phyloP scores from a whole-genome alignment of 2,888 invertebrate species.

The Orchesellides sinensis region DNA sequence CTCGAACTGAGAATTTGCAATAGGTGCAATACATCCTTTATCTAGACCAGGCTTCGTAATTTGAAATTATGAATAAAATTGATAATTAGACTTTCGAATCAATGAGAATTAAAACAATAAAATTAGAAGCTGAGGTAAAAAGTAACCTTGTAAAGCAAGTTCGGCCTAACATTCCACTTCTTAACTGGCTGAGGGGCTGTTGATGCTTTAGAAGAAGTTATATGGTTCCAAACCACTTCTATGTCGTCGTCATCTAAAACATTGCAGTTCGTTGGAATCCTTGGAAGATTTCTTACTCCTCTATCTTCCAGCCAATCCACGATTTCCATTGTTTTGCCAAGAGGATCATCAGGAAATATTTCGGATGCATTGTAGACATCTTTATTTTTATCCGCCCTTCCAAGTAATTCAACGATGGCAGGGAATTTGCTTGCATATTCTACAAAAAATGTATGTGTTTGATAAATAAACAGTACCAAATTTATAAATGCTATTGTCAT shows the following conservation, averaged over 20 bases:
- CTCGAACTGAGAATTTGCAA: constrained; percentile 82
- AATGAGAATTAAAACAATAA: too few relatives aligned
- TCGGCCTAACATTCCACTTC: constrained; percentile 61
- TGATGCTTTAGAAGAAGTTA: constrained; percentile 9
- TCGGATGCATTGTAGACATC: constrained; percentile 76
- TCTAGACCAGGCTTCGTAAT: constrained; percentile 74
- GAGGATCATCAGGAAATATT: constrained; percentile 75
- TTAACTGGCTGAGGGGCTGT: background rate
- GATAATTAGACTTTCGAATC: background rate
- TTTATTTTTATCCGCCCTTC: constrained; percentile 76
- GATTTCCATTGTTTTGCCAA: constrained; percentile 65
- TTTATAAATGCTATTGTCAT: background rate
- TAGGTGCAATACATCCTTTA: constrained; percentile 81
- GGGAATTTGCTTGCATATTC: constrained; percentile 86
- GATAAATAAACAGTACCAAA: background rate
- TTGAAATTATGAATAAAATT: background rate
- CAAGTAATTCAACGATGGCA: constrained; percentile 83
- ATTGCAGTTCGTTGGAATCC: constrained; percentile 71
- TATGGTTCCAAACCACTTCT: constrained; percentile 70
- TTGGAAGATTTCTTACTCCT: constrained; percentile 69
- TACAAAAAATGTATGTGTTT: constrained; percentile 18
- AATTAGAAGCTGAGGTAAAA: too few relatives aligned
- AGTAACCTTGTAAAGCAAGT: constrained; percentile 67
- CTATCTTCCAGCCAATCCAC: constrained; percentile 70
- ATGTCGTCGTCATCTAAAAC: constrained; percentile 74